Conservation (phyloP, 2,888 invertebrate genomes). For the Eupithecia exiguata region DNA sequence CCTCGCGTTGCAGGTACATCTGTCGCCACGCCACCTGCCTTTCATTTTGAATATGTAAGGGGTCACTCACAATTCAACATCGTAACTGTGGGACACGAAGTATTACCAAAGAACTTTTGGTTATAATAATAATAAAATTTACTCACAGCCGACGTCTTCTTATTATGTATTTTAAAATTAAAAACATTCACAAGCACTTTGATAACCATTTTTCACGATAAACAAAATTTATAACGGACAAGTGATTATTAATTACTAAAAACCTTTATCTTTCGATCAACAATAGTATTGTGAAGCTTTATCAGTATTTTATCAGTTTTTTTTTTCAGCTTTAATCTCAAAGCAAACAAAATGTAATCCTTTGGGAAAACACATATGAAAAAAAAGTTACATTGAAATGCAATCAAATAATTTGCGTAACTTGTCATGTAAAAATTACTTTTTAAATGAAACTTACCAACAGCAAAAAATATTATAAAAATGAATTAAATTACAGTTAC, state of each 20-base stretch:
- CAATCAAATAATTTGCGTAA: too few relatives aligned
- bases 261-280: neutral
- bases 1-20: neutral
- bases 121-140: neutral
- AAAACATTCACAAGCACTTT: neutral
- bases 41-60: neutral
- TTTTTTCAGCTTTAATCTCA: too few relatives aligned
- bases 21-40: neutral
- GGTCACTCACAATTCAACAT: neutral
- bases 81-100: neutral
- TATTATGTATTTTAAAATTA: neutral
- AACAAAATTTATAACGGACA: neutral
- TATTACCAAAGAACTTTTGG: neutral
- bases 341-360: too few relatives aligned
- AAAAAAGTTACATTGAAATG: too few relatives aligned
- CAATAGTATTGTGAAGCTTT: too few relatives aligned
- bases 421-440: too few relatives aligned
- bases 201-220: neutral
- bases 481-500: neutral
- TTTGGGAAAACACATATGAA: too few relatives aligned
- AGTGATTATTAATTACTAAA: neutral
- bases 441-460: too few relatives aligned
- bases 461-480: neutral
- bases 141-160: slow-evolving; percentile 2
- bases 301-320: too few relatives aligned